A percentile compares a stretch with the other conserved stretches of the same genome.
phyloP scores from a whole-genome alignment of 2,888 invertebrate species.

The Cremastinae sp. region DNA sequence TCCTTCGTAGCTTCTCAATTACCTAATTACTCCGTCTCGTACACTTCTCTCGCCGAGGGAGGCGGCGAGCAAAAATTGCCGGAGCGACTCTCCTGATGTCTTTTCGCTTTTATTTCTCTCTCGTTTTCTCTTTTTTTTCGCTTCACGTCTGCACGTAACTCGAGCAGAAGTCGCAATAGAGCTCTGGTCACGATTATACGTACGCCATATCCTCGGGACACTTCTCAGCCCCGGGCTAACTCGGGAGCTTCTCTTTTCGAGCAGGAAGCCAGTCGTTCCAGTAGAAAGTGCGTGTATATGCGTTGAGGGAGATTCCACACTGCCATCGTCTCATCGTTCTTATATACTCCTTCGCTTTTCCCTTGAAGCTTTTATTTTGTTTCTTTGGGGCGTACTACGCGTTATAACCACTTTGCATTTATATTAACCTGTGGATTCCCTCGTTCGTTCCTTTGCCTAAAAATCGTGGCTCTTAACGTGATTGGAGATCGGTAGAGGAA shows the following conservation, averaged over 20 bases:
- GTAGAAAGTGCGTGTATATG: constrained; percentile 33
- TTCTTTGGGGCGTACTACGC: constrained; percentile 17
- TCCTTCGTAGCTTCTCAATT: constrained; percentile 44
- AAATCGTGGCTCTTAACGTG: constrained; percentile 5
- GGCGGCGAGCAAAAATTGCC: background rate
- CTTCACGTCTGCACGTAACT: background rate
- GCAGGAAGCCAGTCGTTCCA: constrained; percentile 45
- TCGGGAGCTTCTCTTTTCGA: constrained; percentile 43
- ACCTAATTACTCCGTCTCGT: constrained; percentile 52
- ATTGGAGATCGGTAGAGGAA: background rate
- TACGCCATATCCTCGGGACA: constrained; percentile 31
- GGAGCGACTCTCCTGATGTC: background rate
- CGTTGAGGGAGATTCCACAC: constrained; percentile 23
- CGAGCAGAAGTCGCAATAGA: constrained; percentile 1
- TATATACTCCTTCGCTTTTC: constrained; percentile 16
- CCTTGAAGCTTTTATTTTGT: constrained; percentile 36
- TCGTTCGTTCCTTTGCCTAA: constrained; percentile 39
- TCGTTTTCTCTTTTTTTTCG: constrained; percentile 6
- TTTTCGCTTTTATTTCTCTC: background rate
- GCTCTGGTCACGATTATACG: constrained; percentile 20
- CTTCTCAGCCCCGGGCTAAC: constrained; percentile 31
- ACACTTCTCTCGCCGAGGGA: background rate
- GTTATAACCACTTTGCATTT: constrained; percentile 70
- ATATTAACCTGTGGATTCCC: constrained; percentile 62
- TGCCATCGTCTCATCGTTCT: background rate